A percentile compares a stretch with the other conserved stretches of the same genome.
These are phyloP conservation scores for Pleuronectes platessa DNA, from an alignment of 2,113 vertebrate genomes.

Conservation along the genomic window DNA sequence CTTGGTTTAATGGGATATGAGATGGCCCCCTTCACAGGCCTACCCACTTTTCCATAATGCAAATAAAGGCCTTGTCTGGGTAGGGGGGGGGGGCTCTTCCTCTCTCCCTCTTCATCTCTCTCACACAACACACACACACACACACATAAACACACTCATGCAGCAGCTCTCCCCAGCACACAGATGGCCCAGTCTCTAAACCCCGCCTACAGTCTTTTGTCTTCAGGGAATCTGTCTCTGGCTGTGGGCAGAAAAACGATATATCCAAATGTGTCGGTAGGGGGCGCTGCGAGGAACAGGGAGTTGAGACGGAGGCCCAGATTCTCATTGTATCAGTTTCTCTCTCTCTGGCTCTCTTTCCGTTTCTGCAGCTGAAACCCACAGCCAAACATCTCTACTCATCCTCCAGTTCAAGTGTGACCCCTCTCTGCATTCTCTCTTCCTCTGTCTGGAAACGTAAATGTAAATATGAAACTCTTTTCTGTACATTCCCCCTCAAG, in stretches of 20 bases:
- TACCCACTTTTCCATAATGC: conserved; percentile 55
- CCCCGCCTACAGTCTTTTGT: conserved; percentile 83
- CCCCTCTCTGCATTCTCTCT: background rate
- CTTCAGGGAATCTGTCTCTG: conserved; percentile 78
- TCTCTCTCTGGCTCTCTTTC: background rate
- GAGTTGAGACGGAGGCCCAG: conserved; percentile 38
- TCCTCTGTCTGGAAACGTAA: conserved; percentile 1
- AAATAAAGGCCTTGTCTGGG: conserved; percentile 44
- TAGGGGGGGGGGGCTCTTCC: background rate
- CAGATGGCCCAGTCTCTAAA: conserved; percentile 78
- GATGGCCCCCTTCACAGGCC: conserved; percentile 27
- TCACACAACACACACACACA: conserved; percentile 10
- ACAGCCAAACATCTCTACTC: background rate
- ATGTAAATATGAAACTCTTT: background rate
- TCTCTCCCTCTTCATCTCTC: background rate
- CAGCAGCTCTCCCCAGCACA: conserved; percentile 52
- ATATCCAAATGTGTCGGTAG: conserved; percentile 59
- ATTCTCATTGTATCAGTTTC: conserved; percentile 29
- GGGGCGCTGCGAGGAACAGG: conserved; percentile 56
- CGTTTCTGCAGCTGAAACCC: conserved; percentile 13
- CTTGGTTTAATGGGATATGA: conserved; percentile 23
- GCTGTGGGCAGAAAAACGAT: conserved; percentile 60
- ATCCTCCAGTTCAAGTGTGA: background rate
- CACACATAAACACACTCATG: conserved; percentile 20
- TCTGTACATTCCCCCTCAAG: background rate